Base-by-base conservation (phyloP, 2,113 vertebrate genomes). In the Blennius ocellaris region DNA sequence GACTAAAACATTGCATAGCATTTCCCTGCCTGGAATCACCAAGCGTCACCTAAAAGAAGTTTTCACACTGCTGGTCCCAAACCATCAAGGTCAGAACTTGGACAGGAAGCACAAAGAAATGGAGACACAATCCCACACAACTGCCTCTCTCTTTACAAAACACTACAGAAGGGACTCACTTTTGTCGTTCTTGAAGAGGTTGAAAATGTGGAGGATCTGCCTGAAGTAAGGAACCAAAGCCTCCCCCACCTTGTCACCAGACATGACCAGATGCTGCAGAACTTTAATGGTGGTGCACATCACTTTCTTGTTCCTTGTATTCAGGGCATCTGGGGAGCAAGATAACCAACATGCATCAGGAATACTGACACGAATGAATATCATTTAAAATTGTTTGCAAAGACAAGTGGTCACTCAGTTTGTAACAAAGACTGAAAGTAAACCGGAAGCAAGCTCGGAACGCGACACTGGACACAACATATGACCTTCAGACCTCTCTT, bases 131-230 rank as follows among this genome's bases (percentile, higher is more conserved):
- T 72, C 71, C 62, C 72, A 64, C 21, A 14, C 76, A 49, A 68
- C 62, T 77, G 73, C 54, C 51, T 49, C 6, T 57, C 51, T 49
- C 6, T 1, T 3, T 62, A 62, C 50, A 39, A 57, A 72, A 56
- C 17, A 45, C 60, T 16, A 30, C 14, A 10, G 38, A 44, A 57
- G 16, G 65, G 47, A 95, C 97, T 96, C 89, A 98, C 97, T 92
- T 72, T 97, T 96, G 93, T 94, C 92, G 80, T 96, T 94, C 94
- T 98, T 99, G 88, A 98, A 99, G 92, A 99, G 95, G 94, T 95
- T 98, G 87, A 99, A 86, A 80, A 99, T 91, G 30, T 96, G 96
- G 12, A 99, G 96, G 89, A 99, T 97, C 86, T 98, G 96, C 0
- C 96, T 93, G 90, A 96, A 98, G 91, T 98, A 98, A 7, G 96